Base-by-base conservation (phyloP, 2,888 invertebrate species). In the Anthophora plumipes region DNA sequence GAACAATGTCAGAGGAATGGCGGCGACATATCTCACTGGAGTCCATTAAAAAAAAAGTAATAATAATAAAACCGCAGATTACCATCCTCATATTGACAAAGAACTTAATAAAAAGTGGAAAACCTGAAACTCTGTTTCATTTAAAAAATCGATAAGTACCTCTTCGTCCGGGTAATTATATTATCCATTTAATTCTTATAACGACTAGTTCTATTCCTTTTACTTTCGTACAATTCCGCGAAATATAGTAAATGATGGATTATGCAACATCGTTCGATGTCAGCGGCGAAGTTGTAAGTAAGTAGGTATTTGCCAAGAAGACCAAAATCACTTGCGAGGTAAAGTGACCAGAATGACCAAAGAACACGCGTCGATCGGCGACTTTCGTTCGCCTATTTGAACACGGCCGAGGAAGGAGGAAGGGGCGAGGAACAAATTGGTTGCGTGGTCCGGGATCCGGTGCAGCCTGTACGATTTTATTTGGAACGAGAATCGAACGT, bases 381-480 rank as follows among this genome's bases (percentile, higher is more conserved):
- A 61, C 43, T 43, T 22, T 61, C 61, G 37, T 25, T 50, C 48
- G 25, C 20, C 59, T 31, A 52, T 41, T 31, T 20, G 20, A 73
- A n/a, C 48, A 52, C 43, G 25, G 50, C n/a, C n/a, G 37, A 37
- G 22, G 57, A 39, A 37, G 17, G n/a, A 25, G 55, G 41, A 76
- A 57, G 41, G 61, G 39, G 7, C n/a, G 20, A 20, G 22, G 63
- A 61, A 79, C 77, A 75, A 85, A 85, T 83, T 85, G 73, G 43
- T 76, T 48, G 48, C 11, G 54, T 37, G 43, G 43, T 70, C 70
- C 25, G 48, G n/a, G n/a, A 55, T 63, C 61, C 50, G 63, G 46
- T n/a, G 57, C 31, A 52, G 74, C 63, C 66, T 68, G 64, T 77
- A 54, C 73, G 73, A 54, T 77, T 68, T 75, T 64, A 80, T 70